Conservation (phyloP, 2,888 invertebrate genomes). For the Drosophila austrosaltans region DNA sequence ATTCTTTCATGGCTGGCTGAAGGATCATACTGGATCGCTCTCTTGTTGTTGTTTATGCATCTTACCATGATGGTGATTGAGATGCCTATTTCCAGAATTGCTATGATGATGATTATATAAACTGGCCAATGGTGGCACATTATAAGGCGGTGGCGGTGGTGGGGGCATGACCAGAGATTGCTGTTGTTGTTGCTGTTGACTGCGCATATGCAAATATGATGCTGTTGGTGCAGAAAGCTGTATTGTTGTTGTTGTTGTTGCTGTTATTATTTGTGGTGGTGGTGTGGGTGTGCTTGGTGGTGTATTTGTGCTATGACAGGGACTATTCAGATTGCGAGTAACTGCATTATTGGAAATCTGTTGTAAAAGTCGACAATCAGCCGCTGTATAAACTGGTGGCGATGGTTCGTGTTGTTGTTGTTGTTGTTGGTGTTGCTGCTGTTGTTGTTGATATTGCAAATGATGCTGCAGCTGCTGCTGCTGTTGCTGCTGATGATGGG, state of each 20-base stretch:
- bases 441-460: slow-evolving; percentile 34
- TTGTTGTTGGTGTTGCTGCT: slow-evolving; percentile 18
- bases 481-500: slow-evolving; percentile 84
- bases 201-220: slow-evolving; percentile 70
- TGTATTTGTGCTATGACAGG: slow-evolving; percentile 71
- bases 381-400: slow-evolving; percentile 77
- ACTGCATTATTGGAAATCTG: slow-evolving; percentile 81
- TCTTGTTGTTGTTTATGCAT: neutral
- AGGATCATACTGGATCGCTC: slow-evolving; percentile 6
- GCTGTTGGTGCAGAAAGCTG: slow-evolving; percentile 61
- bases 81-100: slow-evolving; percentile 56
- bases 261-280: slow-evolving; percentile 41
- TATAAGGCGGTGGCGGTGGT: slow-evolving; percentile 67
- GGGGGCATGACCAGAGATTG: slow-evolving; percentile 68
- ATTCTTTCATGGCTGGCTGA: slow-evolving; percentile 13
- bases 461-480: slow-evolving; percentile 30
- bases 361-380: slow-evolving; percentile 80
- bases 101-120: slow-evolving; percentile 65
- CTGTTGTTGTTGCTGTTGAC: slow-evolving; percentile 58
- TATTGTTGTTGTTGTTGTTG: slow-evolving; percentile 52
- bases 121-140: slow-evolving; percentile 62
- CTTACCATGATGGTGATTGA: slow-evolving; percentile 80
- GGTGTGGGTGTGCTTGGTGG: slow-evolving; percentile 70
- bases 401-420: slow-evolving; percentile 57
- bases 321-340: slow-evolving; percentile 73